Evolutionary conservation across 1,140 invertebrate genomes (phyloP).

Genomic region (Uloborus diversus): DNA sequence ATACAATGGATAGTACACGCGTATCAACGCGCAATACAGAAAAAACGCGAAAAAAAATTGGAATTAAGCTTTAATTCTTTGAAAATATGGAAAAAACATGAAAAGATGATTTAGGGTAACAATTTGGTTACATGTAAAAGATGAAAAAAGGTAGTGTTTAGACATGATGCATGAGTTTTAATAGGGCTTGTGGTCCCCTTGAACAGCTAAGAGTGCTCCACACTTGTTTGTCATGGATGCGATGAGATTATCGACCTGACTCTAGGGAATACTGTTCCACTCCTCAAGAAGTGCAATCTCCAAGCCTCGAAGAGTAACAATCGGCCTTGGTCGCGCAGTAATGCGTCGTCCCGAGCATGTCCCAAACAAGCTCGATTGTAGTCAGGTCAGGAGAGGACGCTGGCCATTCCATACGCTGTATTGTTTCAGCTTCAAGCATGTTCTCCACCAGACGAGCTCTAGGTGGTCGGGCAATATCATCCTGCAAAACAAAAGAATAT

Average conservation of each 20-base stretch:
- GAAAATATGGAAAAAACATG: not conserved
- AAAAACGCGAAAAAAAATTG: not conserved
- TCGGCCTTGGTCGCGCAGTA: not conserved
- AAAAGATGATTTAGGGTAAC: not conserved
- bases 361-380: conserved; percentile 64
- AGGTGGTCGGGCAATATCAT: not conserved
- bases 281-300: conserved; percentile 9
- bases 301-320: not conserved
- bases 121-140: not conserved
- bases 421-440: conserved; percentile 41
- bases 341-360: conserved; percentile 37
- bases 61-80: not conserved
- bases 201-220: not conserved
- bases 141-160: not conserved
- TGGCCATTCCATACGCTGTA: conserved; percentile 63
- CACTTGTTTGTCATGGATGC: not conserved
- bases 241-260: not conserved
- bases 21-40: not conserved
- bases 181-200: not conserved
- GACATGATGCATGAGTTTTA: not conserved
- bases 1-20: too few species aligned
- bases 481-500: not conserved
- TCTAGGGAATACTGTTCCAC: conserved; percentile 5
- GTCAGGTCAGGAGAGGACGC: conserved; percentile 64
- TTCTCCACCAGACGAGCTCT: not conserved